These are phyloP conservation scores for Drosophila pegasa DNA, from an alignment of 2,888 invertebrate genomes.

Conservation along the genomic window DNA sequence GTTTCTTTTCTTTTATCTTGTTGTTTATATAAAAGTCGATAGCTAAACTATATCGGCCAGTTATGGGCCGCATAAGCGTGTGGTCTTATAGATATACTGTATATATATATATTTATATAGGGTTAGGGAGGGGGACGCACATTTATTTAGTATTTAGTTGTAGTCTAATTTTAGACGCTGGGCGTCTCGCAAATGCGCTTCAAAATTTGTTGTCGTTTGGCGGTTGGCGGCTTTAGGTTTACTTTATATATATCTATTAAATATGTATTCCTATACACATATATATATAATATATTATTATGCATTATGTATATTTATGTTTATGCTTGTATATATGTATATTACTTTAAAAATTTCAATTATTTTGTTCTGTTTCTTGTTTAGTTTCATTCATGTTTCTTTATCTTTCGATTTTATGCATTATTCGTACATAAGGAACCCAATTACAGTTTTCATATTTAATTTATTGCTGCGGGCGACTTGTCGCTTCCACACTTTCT, in stretches of 20 bases:
- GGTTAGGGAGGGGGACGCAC: conserved; percentile 40
- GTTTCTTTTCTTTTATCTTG: conserved; percentile 6
- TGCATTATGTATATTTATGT: conserved; percentile 27
- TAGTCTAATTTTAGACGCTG: conserved; percentile 71
- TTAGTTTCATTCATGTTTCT: conserved; percentile 34
- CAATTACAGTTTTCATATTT: conserved; percentile 56
- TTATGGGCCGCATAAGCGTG: conserved; percentile 67
- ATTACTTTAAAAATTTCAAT: conserved; percentile 55
- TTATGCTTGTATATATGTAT: conserved; percentile 41
- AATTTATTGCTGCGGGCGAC: conserved; percentile 17
- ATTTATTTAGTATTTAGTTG: conserved; percentile 32
- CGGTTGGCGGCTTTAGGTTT: conserved; percentile 66
- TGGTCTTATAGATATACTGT: conserved; percentile 52
- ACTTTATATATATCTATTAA: conserved; percentile 28
- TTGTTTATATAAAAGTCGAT: conserved; percentile 65
- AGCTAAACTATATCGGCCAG: conserved; percentile 63
- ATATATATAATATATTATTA: conserved; percentile 53
- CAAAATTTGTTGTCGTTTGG: conserved; percentile 73
- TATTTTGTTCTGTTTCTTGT: conserved; percentile 54
- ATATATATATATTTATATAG: conserved; percentile 36
- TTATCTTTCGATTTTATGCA: conserved; percentile 34
- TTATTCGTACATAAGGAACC: conserved; percentile 73
- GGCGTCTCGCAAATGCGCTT: conserved; percentile 75
- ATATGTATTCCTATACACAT: conserved; percentile 35
- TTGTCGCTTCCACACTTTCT: conserved; percentile 28